Base-by-base conservation (phyloP, 2,113 vertebrate genomes). In the Carollia perspicillata region DNA sequence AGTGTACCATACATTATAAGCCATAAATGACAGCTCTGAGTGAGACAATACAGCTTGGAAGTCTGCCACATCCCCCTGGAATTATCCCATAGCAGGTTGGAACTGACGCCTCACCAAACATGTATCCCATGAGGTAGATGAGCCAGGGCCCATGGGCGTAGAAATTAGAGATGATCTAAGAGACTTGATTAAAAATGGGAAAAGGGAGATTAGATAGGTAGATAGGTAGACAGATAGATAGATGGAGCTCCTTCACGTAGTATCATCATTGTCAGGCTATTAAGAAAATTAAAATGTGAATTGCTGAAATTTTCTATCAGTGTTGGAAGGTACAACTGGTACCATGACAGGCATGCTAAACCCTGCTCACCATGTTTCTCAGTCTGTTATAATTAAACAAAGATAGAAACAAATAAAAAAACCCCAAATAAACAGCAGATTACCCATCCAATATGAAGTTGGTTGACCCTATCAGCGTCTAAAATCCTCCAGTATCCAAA, bases 21-120 rank as follows among this genome's bases (percentile, higher is more conserved):
- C 69, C 69, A 78, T 71, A 93, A 97, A 86, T 87, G 95, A 92
- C 93, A 96, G 83, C 58, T 93, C 63, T 75, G 78, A 85, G 69
- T 77, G 83, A 85, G 44, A 55, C 60, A 44, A 5, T 90, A 30
- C 30, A 66, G 83, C 63, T 79, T 91, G 63, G 35, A 85, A 65
- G 55, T 68, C 84, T 63, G 60, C 28, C 47, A 22, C 26, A 58
- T 95, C 6, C n/a, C 71, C n/a, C 37, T 74, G 92, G 81, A 92
- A 51, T 83, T 85, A 42, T 89, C 33, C 33, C 26, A 30, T 10
- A 23, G 40, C 26, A 89, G 58, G 78, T 1, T 6, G 93, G 81
- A 93, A 71, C 33, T 6, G 3, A 77, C 20, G 60, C n/a, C 53
- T 58, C 65, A 58, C 63, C 37, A 84, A 92, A 90, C 49, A 79